phyloP scores from a whole-genome alignment of 1,140 invertebrate genomes.

The Sycophila sp. region DNA sequence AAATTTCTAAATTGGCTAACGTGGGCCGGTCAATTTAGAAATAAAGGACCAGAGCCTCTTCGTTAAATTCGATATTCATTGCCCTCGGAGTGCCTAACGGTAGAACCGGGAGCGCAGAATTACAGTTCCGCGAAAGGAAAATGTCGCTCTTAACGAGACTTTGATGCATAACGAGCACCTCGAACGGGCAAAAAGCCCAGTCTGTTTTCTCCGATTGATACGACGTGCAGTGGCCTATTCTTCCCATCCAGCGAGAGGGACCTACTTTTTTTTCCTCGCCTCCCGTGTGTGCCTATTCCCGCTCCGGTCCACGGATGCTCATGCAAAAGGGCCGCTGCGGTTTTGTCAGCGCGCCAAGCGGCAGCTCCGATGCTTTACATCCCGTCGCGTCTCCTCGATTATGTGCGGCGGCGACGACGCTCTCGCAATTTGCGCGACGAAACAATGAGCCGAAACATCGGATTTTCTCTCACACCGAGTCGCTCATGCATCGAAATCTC shows the following conservation, averaged over 20 bases:
- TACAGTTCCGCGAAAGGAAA: no score
- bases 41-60: no score
- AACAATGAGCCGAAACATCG: neutral
- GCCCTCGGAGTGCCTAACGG: no score
- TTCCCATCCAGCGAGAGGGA: neutral
- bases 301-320: no score
- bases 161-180: neutral
- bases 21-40: no score
- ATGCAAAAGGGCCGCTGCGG: neutral
- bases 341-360: neutral
- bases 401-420: neutral
- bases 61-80: neutral
- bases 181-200: neutral
- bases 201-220: neutral
- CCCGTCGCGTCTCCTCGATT: neutral
- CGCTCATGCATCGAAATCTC: neutral
- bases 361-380: neutral
- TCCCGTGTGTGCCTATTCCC: no score
- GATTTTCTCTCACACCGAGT: neutral
- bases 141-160: neutral
- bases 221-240: neutral
- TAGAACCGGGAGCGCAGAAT: no score
- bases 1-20: no score
- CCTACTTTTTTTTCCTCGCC: neutral
- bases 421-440: neutral